Percentiles rank a stretch among this genome's conserved stretches.
Evolutionary conservation across 2,113 vertebrate species (phyloP).

Genomic region (Python bivittatus): DNA sequence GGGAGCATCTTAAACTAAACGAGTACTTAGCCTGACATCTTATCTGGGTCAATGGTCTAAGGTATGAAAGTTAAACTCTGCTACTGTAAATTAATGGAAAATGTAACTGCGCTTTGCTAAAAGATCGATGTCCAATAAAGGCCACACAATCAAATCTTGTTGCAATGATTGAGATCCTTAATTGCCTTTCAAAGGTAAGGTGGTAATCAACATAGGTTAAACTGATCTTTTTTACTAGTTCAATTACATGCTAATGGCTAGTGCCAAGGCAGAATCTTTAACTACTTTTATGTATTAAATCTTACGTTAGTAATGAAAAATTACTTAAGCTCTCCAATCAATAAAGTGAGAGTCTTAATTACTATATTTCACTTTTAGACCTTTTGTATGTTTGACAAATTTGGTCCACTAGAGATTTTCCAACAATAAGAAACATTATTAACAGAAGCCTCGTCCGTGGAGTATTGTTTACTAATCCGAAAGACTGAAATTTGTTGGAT

Average conservation of each 20-base stretch:
- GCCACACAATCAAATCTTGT: slow-evolving; percentile 81
- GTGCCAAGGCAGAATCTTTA: slow-evolving; percentile 92
- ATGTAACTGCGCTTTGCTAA: slow-evolving; percentile 79
- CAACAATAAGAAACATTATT: slow-evolving; percentile 40
- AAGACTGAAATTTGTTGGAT: not conserved
- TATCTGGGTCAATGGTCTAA: slow-evolving; percentile 79
- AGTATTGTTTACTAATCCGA: slow-evolving; percentile 31
- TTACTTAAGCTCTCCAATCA: slow-evolving; percentile 77
- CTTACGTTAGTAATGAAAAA: slow-evolving; percentile 87
- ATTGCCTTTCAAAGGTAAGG: slow-evolving; percentile 91
- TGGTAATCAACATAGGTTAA: slow-evolving; percentile 90
- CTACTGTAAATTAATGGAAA: slow-evolving; percentile 87
- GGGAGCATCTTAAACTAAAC: slow-evolving; percentile 73
- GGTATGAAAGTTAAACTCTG: slow-evolving; percentile 81
- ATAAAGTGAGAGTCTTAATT: slow-evolving; percentile 78
- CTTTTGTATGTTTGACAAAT: slow-evolving; percentile 70
- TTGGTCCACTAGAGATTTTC: slow-evolving; percentile 47
- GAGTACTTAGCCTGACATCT: slow-evolving; percentile 77
- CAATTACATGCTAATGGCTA: slow-evolving; percentile 90
- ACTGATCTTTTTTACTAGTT: slow-evolving; percentile 85
- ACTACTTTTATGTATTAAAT: slow-evolving; percentile 94
- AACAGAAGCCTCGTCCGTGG: slow-evolving; percentile 34
- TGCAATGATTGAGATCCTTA: slow-evolving; percentile 86
- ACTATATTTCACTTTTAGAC: slow-evolving; percentile 76
- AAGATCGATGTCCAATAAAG: slow-evolving; percentile 91